phyloP scores from a whole-genome alignment of 2,888 invertebrate genomes.

The Tubiluchus corallicola region DNA sequence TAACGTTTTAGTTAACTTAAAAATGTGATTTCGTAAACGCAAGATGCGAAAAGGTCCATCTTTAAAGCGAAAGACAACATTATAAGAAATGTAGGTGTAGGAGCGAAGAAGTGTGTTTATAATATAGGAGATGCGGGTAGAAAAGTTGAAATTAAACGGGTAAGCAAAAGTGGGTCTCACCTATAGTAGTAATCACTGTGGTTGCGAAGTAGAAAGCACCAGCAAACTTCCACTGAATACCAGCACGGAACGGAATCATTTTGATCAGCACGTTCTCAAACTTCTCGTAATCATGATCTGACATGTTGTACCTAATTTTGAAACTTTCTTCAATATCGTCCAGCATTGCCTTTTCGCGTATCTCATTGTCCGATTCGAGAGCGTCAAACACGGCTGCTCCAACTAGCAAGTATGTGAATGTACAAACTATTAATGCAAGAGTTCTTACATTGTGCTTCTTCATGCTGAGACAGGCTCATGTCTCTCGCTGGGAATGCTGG shows the following conservation, averaged over 20 bases:
- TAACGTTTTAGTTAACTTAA: too few relatives aligned
- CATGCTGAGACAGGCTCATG: constrained; percentile 39
- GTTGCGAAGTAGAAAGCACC: constrained; percentile 98
- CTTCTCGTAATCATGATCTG: constrained; percentile 74
- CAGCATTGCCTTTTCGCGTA: constrained; percentile 59
- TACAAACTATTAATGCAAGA: constrained; percentile 87
- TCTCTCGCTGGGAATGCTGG: neutral
- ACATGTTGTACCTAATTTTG: constrained; percentile 67
- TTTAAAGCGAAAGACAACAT: too few relatives aligned
- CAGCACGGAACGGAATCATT: constrained; percentile 91
- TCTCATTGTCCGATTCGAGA: constrained; percentile 85
- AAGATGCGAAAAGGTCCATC: too few relatives aligned
- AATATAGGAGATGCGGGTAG: too few relatives aligned
- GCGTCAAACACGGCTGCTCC: constrained; percentile 98
- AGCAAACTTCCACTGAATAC: constrained; percentile 98
- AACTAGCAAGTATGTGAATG: constrained; percentile 93
- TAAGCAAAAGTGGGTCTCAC: too few relatives aligned
- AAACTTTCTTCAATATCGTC: constrained; percentile 40
- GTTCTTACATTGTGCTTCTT: constrained; percentile 97
- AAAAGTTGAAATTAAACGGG: too few relatives aligned
- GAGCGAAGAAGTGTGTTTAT: too few relatives aligned
- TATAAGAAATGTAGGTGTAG: too few relatives aligned
- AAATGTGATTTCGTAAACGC: too few relatives aligned
- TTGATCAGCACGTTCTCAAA: constrained; percentile 86
- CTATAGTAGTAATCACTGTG: constrained; percentile 94